Evolutionary conservation across 1,140 invertebrate species (phyloP).

Genomic region (Plutomurus gul): DNA sequence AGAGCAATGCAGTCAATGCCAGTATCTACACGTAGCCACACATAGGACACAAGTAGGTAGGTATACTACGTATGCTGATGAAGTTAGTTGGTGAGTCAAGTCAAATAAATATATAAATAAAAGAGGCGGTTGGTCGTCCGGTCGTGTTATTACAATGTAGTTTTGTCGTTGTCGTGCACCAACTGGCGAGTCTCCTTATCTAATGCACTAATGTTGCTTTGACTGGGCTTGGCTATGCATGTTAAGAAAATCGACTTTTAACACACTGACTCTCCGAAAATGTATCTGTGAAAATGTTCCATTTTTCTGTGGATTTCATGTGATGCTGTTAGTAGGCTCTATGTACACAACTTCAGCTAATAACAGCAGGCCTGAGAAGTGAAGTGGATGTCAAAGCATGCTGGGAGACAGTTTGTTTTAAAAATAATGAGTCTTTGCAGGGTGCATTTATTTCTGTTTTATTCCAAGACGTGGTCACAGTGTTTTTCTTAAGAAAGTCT

Average conservation of each 20-base stretch:
- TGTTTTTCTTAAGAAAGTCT: too few species aligned
- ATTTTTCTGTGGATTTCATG: not conserved
- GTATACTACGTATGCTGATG: not conserved
- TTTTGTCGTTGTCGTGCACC: conserved; percentile 1
- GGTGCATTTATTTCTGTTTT: conserved; percentile 49
- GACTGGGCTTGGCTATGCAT: not conserved
- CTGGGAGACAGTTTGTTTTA: conserved; percentile 44
- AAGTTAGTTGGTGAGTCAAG: not conserved
- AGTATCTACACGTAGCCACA: not conserved
- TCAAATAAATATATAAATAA: conserved; percentile 13
- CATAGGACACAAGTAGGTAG: not conserved
- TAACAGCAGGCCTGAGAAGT: conserved; percentile 6
- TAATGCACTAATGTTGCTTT: not conserved
- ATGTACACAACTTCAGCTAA: not conserved
- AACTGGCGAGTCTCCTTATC: not conserved
- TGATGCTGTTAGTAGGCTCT: not conserved
- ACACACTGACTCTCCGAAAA: not conserved
- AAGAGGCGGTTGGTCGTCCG: not conserved
- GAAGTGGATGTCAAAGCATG: conserved; percentile 40
- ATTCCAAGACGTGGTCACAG: too few species aligned
- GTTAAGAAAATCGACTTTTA: not conserved
- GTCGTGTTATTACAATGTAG: not conserved
- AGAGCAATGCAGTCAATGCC: too few species aligned
- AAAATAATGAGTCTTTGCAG: conserved; percentile 40
- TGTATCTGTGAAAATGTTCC: conserved; percentile 17